These are phyloP conservation scores for Pantherophis alleghaniensis DNA, from an alignment of 2,797 vertebrate species.

Conservation along the genomic window DNA sequence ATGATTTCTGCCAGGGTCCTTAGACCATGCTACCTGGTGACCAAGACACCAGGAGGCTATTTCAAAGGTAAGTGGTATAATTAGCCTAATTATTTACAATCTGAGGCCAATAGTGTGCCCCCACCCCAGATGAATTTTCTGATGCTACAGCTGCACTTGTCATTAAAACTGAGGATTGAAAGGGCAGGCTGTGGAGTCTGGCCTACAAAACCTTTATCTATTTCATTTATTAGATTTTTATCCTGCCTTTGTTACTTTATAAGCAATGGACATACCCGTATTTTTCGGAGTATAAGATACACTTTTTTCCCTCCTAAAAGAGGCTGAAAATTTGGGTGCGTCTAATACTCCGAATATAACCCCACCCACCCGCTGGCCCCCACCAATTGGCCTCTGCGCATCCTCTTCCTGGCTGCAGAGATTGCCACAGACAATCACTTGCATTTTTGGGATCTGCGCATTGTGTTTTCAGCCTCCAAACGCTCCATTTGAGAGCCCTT, in stretches of 20 bases:
- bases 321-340: too few relatives aligned
- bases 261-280: background rate
- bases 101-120: background rate
- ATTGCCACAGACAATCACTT: too few relatives aligned
- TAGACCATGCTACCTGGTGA: background rate
- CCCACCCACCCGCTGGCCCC: too few relatives aligned
- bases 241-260: background rate
- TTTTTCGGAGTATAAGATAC: too few relatives aligned
- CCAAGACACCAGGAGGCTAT: background rate
- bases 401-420: too few relatives aligned
- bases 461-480: too few relatives aligned
- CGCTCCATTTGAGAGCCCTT: too few relatives aligned
- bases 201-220: background rate
- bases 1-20: background rate
- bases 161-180: background rate
- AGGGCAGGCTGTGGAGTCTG: background rate
- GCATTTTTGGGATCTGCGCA: too few relatives aligned
- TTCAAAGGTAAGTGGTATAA: background rate
- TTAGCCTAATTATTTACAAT: background rate
- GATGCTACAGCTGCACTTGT: background rate
- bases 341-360: too few relatives aligned
- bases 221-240: background rate
- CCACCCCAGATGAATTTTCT: background rate
- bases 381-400: too few relatives aligned
- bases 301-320: too few relatives aligned